Evolutionary conservation across 2,797 vertebrate genomes (phyloP).

Genomic region (Parauchenoglanis punctatus): DNA sequence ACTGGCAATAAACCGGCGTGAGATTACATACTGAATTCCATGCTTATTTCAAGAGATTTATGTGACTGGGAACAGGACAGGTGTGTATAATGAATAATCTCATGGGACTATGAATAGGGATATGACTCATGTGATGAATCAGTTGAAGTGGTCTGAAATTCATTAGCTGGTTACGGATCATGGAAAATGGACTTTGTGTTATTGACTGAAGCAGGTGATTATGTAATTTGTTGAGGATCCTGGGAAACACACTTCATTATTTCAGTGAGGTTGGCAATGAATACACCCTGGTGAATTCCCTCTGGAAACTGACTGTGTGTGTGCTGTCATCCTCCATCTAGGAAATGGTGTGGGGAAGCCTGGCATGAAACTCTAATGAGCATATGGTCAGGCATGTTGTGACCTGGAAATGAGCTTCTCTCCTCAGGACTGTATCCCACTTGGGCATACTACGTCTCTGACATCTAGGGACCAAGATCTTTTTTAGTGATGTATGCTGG

Average conservation of each 20-base stretch:
- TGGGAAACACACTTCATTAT: slow-evolving; percentile 9
- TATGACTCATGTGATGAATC: neutral
- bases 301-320: neutral
- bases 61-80: neutral
- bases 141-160: neutral
- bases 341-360: neutral
- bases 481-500: neutral
- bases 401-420: neutral
- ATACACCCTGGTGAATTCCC: neutral
- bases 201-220: neutral
- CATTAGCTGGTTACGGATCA: neutral
- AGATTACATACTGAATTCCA: neutral
- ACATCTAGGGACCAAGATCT: no score
- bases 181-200: slow-evolving; percentile 2
- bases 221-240: neutral
- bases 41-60: neutral
- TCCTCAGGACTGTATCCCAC: neutral
- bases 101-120: neutral
- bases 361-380: neutral
- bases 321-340: neutral
- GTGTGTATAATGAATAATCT: neutral
- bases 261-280: neutral
- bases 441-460: no score
- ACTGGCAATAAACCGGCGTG: neutral
- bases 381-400: neutral